These are phyloP conservation scores for Metridium senile DNA, from an alignment of 92 coral and sea anemone species.

Conservation along the genomic window DNA sequence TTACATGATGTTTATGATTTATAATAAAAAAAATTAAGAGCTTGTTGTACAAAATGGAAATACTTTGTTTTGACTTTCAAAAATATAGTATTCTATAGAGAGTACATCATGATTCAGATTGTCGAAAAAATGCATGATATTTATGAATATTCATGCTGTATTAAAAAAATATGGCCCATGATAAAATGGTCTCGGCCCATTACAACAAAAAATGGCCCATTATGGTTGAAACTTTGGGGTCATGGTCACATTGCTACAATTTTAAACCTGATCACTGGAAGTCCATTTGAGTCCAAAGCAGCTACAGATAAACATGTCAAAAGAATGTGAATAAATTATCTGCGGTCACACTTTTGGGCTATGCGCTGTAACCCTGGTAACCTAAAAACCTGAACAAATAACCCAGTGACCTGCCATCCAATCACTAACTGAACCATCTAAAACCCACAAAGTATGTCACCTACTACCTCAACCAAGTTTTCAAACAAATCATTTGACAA, in stretches of 20 bases:
- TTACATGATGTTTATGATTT: background rate
- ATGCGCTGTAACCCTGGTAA: too few species aligned
- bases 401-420: too few species aligned
- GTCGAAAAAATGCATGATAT: background rate
- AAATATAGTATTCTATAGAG: background rate
- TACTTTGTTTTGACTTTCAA: background rate
- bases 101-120: background rate
- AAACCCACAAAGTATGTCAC: too few species aligned
- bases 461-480: too few species aligned
- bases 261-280: conserved; percentile 1
- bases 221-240: background rate
- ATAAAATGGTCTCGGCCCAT: conserved; percentile 1
- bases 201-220: background rate
- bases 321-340: too few species aligned
- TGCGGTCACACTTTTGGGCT: too few species aligned
- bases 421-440: too few species aligned
- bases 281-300: too few species aligned
- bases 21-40: background rate
- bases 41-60: background rate
- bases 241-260: conserved; percentile 2
- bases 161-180: background rate
- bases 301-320: too few species aligned
- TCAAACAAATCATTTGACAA: too few species aligned
- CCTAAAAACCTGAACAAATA: too few species aligned
- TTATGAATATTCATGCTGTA: background rate